Evolutionary conservation across 1,140 invertebrate genomes (phyloP).

Genomic region (Atta cephalotes): DNA sequence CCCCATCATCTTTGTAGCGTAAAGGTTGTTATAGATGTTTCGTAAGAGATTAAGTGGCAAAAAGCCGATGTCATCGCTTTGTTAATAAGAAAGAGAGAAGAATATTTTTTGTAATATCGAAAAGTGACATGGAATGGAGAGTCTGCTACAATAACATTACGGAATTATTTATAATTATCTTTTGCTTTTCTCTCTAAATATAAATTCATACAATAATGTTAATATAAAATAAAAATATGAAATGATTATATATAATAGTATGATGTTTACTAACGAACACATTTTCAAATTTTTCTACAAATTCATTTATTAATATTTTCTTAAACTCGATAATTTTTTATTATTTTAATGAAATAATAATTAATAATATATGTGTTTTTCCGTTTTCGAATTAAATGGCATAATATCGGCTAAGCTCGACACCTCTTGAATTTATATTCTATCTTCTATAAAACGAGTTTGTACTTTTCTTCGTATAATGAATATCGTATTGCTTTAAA

Average conservation of each 20-base stretch:
- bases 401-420: background rate
- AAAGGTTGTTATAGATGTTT: background rate
- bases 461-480: constrained; percentile 29
- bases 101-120: background rate
- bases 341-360: constrained; percentile 3
- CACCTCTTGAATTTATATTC: background rate
- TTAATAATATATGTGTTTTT: background rate
- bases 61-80: background rate
- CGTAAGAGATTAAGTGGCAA: constrained; percentile 2
- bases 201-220: background rate
- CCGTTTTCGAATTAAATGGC: background rate
- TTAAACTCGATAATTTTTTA: background rate
- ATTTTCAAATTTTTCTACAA: background rate
- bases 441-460: constrained; percentile 10
- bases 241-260: background rate
- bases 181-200: background rate
- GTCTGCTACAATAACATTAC: background rate
- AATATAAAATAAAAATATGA: background rate
- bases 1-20: background rate
- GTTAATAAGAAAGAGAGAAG: background rate
- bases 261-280: background rate
- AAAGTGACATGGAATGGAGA: background rate
- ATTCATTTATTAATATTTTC: background rate
- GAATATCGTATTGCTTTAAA: constrained; percentile 25
- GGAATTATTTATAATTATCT: background rate